Evolutionary conservation across 1,140 invertebrate genomes (phyloP), one percentile per base, ranked within the genome.

Genomic region (Homarus americanus): DNA sequence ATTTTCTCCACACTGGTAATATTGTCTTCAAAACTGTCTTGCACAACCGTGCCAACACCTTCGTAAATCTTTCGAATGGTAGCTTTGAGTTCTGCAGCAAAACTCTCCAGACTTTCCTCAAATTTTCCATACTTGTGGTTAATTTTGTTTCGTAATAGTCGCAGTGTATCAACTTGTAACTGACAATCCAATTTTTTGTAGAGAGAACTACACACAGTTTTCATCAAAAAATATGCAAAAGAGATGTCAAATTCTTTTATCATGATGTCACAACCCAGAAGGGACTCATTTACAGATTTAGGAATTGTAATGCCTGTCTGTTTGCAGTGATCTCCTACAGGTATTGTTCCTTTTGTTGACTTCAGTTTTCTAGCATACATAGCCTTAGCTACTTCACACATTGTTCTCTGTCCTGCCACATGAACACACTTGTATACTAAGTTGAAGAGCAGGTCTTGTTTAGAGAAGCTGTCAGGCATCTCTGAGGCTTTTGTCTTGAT

Each of bases 341-440:
- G 24, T 40, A 88, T 72, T 17, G 58, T 49, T 32, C 86, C 86
- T 0, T 17, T 24, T 1, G 40, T 32, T 28, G 53, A 41, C 36
- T n/a, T 24, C 58, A 88, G 80, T 20, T 44, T 44, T 40, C 82
- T 38, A 17, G 75, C 28, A 44, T 88, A 88, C n/a, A 88, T 40
- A 44, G 49, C 76, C n/a, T 58, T 66, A 1, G 66, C 76, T 44
- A 88, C 40, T 34, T 88, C 76, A 44, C 76, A 36, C 28, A 86
- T 53, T 36, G 41, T 41, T 53, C 34, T 76, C 32, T 53, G 9
- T 44, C 69, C 69, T 1, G n/a, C 40, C 32, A 76, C 44, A 17
- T 76, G 69, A 24, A 86, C 83, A 75, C 72, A 86, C 32, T 28
- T 86, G n/a, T 73, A 69, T 2, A 86, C 12, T 10, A 32, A 34